phyloP scores from a whole-genome alignment of 1,140 invertebrate species.

The Brachionus manjavacas region DNA sequence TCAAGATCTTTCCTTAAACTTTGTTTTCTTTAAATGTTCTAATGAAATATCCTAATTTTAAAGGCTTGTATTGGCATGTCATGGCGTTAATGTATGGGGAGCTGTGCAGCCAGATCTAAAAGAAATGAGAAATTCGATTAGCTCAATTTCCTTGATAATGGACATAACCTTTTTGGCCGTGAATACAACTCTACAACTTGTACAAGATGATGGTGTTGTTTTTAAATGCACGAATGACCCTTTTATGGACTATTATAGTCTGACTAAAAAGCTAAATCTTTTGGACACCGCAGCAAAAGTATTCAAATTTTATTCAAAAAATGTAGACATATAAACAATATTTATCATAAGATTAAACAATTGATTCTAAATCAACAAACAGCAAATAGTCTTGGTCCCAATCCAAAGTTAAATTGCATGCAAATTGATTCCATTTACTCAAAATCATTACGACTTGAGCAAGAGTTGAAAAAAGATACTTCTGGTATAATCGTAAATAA shows the following conservation, averaged over 20 bases:
- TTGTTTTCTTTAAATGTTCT: too few relatives aligned
- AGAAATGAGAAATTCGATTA: conserved; percentile 35
- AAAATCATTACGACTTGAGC: neutral
- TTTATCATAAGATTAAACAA: neutral
- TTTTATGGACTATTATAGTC: conserved; percentile 19
- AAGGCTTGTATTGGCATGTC: conserved; percentile 22
- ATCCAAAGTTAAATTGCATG: conserved; percentile 28
- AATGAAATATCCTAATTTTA: neutral
- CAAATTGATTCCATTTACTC: neutral
- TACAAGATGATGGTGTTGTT: conserved; percentile 1
- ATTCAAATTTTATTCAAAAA: neutral
- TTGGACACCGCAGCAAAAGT: conserved; percentile 21
- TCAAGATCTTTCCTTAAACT: too few relatives aligned
- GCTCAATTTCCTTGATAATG: conserved; percentile 18
- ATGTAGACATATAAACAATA: neutral
- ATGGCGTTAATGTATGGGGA: conserved; percentile 32
- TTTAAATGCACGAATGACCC: conserved; percentile 32
- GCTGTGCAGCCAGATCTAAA: conserved; percentile 18
- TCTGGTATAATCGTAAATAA: neutral
- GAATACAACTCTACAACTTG: conserved; percentile 17
- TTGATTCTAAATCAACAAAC: conserved; percentile 36
- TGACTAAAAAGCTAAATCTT: conserved; percentile 22
- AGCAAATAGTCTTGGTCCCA: conserved; percentile 7
- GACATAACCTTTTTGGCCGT: conserved; percentile 25
- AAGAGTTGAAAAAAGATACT: conserved; percentile 10